Evolutionary conservation across 2,888 invertebrate species (phyloP), one percentile per base, ranked within the genome.

Genomic region (Erebia aethiops): DNA sequence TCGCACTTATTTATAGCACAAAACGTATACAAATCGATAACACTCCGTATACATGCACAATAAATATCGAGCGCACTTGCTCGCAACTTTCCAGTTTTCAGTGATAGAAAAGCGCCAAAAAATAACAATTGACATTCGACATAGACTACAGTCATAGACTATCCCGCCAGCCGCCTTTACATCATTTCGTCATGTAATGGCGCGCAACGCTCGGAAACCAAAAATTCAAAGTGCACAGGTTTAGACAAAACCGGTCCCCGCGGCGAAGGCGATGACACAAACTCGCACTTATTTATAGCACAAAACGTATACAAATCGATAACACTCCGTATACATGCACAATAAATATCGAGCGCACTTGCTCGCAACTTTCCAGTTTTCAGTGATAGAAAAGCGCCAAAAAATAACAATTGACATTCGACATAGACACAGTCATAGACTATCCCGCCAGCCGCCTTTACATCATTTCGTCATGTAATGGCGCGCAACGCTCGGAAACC

Each of bases 11-110:
- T 91, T 89, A 89, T 88, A 91, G 91, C 86, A 85, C 81, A 87
- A 89, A 91, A 90, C 87, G 87, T 90, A 90, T 81, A 91, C 89
- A 90, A 91, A 92, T 91, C 91, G 89, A 91, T 91, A 92, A 87
- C 82, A 87, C 26, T 35, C 74, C 77, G 79, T 79, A 81, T 82
- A 83, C 81, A 77, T 84, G 81, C 84, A 83, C 80, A 81, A 82
- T 77, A 78, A 77, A 75, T 75, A 79, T 73, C 56, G 75, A 41
- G 74, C 73, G 77, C 80, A 74, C 76, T 21, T 76, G 76, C 78
- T 79, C 73, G 74, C 77, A 80, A 82, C 81, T 81, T 84, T 83
- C 79, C 77, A 71, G 67, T 74, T 43, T 60, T n/a, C 35, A 8
- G 43, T 21, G 13, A 46, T 13, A 43, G 10, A 18, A 46, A 61